These are phyloP conservation scores for Halesus radiatus DNA, from an alignment of 1,140 invertebrate species.

Conservation along the genomic window DNA sequence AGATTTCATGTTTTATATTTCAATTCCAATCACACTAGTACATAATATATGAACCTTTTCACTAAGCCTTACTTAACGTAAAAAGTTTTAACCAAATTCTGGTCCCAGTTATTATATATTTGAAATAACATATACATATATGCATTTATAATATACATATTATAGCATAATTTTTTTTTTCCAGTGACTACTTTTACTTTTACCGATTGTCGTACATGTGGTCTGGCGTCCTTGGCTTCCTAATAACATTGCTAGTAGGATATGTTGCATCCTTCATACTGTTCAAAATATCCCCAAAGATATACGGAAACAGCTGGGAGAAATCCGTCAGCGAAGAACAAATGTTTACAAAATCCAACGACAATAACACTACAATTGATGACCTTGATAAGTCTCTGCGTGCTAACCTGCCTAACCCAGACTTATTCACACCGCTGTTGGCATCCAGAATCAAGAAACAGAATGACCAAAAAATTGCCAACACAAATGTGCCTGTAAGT, in stretches of 20 bases:
- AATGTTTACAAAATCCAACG: background rate
- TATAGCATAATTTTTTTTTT: constrained; percentile 20
- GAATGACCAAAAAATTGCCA: constrained; percentile 31
- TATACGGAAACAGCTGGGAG: constrained; percentile 51
- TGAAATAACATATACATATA: background rate
- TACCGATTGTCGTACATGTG: constrained; percentile 92
- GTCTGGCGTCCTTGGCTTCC: constrained; percentile 82
- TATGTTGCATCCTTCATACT: constrained; percentile 64
- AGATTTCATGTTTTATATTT: too few relatives aligned
- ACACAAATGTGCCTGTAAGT: constrained; percentile 16
- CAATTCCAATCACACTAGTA: too few relatives aligned
- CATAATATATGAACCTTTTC: too few relatives aligned
- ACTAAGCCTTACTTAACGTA: too few relatives aligned
- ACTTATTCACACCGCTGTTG: constrained; percentile 50
- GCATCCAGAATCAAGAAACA: constrained; percentile 21
- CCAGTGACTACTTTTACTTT: constrained; percentile 74
- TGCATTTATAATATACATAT: background rate
- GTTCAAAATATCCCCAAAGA: constrained; percentile 41
- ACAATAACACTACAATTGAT: background rate
- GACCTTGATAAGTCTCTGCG: background rate
- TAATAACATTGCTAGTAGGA: constrained; percentile 77
- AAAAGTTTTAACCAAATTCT: too few relatives aligned
- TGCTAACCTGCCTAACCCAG: constrained; percentile 49
- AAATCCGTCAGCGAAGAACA: background rate
- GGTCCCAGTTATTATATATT: background rate